Evolutionary conservation across 2,113 vertebrate species (phyloP), one percentile per base, ranked within the genome.

Genomic region (Siniperca knerii): DNA sequence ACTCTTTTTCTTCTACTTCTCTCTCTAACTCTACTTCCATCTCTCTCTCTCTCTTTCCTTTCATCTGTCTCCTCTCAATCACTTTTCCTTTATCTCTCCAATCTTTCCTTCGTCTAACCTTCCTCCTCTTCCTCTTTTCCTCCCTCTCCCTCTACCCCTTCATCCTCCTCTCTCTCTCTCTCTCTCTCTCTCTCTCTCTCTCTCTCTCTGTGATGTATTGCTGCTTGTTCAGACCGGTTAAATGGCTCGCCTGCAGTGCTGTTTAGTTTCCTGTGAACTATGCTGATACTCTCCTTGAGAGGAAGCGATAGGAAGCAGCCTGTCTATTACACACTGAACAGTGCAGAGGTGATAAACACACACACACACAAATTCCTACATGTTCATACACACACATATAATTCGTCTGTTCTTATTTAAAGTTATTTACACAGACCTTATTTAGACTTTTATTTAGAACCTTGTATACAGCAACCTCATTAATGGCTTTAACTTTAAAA

Each of bases 191-290:
- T 7, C 57, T 21, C 66, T 44, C 33, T 61, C 33, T 9, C 2
- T 2, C 52, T 7, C 57, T 25, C 33, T 23, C 40, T 58, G 54
- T 88, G 74, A 83, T 67, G 33, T 44, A 84, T 37, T 29, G 72
- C 70, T 60, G 83, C 81, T 83, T 87, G 85, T 77, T 87, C 84
- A 77, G 79, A 25, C 44, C 40, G 6, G 61, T 82, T 85, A 67
- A 89, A 87, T 57, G 81, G 33, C 42, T 83, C 20, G 75, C 86
- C 84, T 75, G 78, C 79, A 79, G 89, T 23, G 79, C 67, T 79
- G 77, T 84, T 88, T 65, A 76, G 83, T 76, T 89, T 78, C 78
- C 72, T 81, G 66, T 86, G 81, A 89, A 81, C 79, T 72, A 40
- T 54, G 68, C 73, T 84, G 87, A 87, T 74, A 55, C 78, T 44